A percentile compares a stretch with the other conserved stretches of the same genome.
Evolutionary conservation across 2,888 invertebrate genomes (phyloP).

Genomic region (Yponomeuta evonymella): DNA sequence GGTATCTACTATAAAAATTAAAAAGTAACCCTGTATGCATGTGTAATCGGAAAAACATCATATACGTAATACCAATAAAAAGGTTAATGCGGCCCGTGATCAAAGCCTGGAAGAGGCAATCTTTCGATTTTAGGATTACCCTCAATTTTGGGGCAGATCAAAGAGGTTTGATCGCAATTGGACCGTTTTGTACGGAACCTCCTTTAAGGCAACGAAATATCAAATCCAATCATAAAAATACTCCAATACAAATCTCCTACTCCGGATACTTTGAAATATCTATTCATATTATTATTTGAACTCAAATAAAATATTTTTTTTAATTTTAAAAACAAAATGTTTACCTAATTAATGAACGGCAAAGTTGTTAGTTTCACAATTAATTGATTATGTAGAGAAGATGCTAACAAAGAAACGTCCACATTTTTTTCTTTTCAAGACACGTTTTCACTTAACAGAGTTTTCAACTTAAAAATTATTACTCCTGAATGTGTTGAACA

Average conservation of each 20-base stretch:
- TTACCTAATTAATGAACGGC: too few relatives aligned
- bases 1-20: too few relatives aligned
- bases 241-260: not conserved
- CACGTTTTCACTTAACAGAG: too few relatives aligned
- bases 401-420: too few relatives aligned
- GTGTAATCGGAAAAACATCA: not conserved
- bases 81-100: slow-evolving; percentile 9
- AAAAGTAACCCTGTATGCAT: not conserved
- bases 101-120: slow-evolving; percentile 13
- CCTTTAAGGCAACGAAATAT: slow-evolving; percentile 3
- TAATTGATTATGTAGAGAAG: too few relatives aligned
- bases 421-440: too few relatives aligned
- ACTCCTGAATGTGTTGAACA: too few relatives aligned
- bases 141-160: slow-evolving; percentile 11
- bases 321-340: too few relatives aligned
- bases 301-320: too few relatives aligned
- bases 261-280: not conserved
- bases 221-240: slow-evolving; percentile 12
- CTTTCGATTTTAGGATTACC: slow-evolving; percentile 13
- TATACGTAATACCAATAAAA: slow-evolving; percentile 6
- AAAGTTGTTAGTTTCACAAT: too few relatives aligned
- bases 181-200: not conserved
- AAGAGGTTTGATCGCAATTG: slow-evolving; percentile 8
- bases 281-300: not conserved
- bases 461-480: too few relatives aligned